phyloP scores from a whole-genome alignment of 1,140 invertebrate species.

The Drosophila yakuba region DNA sequence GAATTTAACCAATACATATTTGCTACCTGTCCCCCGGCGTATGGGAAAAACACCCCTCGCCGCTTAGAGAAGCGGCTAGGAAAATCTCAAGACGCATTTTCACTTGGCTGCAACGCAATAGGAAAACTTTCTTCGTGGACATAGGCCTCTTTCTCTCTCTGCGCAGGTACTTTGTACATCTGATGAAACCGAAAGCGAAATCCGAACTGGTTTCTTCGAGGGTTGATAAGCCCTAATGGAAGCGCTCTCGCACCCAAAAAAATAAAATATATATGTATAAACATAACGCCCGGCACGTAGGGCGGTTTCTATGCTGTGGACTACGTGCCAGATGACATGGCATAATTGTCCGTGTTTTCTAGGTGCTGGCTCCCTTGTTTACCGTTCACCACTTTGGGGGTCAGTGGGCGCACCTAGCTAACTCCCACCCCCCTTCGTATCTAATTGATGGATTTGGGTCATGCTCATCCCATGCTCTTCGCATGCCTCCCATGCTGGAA shows the following conservation, averaged over 20 bases:
- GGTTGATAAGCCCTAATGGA: slow-evolving; percentile 61
- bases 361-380: slow-evolving; percentile 33
- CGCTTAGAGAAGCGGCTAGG: slow-evolving; percentile 25
- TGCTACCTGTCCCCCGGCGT: slow-evolving; percentile 8
- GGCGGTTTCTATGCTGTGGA: slow-evolving; percentile 54
- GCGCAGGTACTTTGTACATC: slow-evolving; percentile 71
- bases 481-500: not conserved
- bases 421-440: slow-evolving; percentile 6
- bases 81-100: slow-evolving; percentile 72
- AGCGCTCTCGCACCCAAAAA: slow-evolving; percentile 14
- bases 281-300: slow-evolving; percentile 56
- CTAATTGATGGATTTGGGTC: slow-evolving; percentile 43
- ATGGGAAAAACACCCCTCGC: slow-evolving; percentile 34
- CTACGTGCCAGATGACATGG: slow-evolving; percentile 76
- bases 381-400: slow-evolving; percentile 50
- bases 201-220: slow-evolving; percentile 51
- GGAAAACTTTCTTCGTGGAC: slow-evolving; percentile 5
- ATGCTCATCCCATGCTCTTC: slow-evolving; percentile 2
- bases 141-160: slow-evolving; percentile 8
- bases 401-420: slow-evolving; percentile 47
- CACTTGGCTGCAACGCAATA: slow-evolving; percentile 48
- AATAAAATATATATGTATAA: not conserved
- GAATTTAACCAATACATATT: slow-evolving; percentile 11
- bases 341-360: slow-evolving; percentile 29
- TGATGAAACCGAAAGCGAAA: slow-evolving; percentile 49